A percentile compares a stretch with the other conserved stretches of the same genome.
These are phyloP conservation scores for Argentina silus DNA, from an alignment of 2,797 vertebrate species.

Conservation along the genomic window DNA sequence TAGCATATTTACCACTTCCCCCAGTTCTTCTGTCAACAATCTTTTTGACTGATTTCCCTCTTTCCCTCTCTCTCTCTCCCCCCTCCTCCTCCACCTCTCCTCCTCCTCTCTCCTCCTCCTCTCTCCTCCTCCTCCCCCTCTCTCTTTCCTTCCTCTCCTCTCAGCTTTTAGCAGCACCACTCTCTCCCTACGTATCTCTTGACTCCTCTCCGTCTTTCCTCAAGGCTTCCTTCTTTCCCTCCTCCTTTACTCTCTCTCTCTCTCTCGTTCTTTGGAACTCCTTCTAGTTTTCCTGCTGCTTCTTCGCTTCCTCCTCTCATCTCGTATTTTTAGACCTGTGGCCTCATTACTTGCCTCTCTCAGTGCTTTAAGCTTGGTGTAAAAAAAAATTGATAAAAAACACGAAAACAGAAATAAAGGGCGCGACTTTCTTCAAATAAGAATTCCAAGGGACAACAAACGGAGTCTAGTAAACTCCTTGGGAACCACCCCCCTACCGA, in stretches of 20 bases:
- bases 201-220: neutral
- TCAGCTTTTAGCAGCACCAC: neutral
- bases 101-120: conserved; percentile 35
- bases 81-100: conserved; percentile 25
- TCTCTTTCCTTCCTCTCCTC: conserved; percentile 12
- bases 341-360: conserved; percentile 49
- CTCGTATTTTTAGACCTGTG: conserved; percentile 35
- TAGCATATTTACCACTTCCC: neutral
- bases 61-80: neutral
- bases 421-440: conserved; percentile 13
- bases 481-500: conserved; percentile 39
- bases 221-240: neutral
- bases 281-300: neutral
- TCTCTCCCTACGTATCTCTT: neutral
- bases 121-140: conserved; percentile 15
- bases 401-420: neutral
- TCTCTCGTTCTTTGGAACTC: neutral
- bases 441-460: conserved; percentile 59
- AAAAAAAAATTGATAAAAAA: neutral
- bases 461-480: conserved; percentile 42
- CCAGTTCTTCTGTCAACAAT: neutral
- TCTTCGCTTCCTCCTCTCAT: neutral
- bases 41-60: neutral
- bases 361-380: conserved; percentile 9
- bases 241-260: conserved; percentile 2